Evolutionary conservation across 2,888 invertebrate genomes (phyloP).

Genomic region (Tridacna gigas): DNA sequence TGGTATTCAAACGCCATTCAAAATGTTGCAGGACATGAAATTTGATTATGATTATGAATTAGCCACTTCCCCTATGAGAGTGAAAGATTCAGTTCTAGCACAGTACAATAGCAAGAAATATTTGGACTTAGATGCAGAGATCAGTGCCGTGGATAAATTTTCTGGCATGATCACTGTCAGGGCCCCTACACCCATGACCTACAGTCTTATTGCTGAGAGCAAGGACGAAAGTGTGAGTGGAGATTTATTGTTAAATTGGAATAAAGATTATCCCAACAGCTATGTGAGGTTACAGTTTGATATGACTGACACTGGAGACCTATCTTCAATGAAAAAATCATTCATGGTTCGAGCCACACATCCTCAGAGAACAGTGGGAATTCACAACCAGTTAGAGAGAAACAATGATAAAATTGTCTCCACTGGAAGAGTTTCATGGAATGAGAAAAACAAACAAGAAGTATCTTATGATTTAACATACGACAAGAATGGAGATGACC

Average conservation of each 20-base stretch:
- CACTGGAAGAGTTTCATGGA: slow-evolving; percentile 69
- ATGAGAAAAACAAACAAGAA: slow-evolving; percentile 69
- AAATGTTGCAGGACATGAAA: slow-evolving; percentile 40
- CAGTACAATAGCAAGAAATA: slow-evolving; percentile 68
- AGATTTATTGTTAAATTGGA: slow-evolving; percentile 78
- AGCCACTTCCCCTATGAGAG: slow-evolving; percentile 41
- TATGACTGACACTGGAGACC: slow-evolving; percentile 61
- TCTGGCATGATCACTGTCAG: slow-evolving; percentile 61
- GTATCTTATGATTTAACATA: slow-evolving; percentile 63
- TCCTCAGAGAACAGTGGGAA: slow-evolving; percentile 68
- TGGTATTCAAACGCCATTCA: slow-evolving; percentile 62
- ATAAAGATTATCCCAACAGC: slow-evolving; percentile 70
- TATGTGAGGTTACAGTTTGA: slow-evolving; percentile 68
- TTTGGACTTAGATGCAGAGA: slow-evolving; percentile 62
- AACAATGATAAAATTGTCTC: slow-evolving; percentile 53
- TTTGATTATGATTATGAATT: slow-evolving; percentile 44
- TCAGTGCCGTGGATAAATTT: slow-evolving; percentile 51
- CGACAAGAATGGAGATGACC: slow-evolving; percentile 4
- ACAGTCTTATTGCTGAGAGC: slow-evolving; percentile 58
- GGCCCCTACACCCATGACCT: slow-evolving; percentile 71
- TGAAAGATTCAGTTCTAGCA: slow-evolving; percentile 39
- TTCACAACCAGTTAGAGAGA: slow-evolving; percentile 64
- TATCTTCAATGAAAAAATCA: slow-evolving; percentile 61
- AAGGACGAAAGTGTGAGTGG: slow-evolving; percentile 65
- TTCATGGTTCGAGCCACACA: slow-evolving; percentile 65